Evolutionary conservation across 2,113 vertebrate species (phyloP), one percentile per base, ranked within the genome.

Genomic region (Psophia crepitans): DNA sequence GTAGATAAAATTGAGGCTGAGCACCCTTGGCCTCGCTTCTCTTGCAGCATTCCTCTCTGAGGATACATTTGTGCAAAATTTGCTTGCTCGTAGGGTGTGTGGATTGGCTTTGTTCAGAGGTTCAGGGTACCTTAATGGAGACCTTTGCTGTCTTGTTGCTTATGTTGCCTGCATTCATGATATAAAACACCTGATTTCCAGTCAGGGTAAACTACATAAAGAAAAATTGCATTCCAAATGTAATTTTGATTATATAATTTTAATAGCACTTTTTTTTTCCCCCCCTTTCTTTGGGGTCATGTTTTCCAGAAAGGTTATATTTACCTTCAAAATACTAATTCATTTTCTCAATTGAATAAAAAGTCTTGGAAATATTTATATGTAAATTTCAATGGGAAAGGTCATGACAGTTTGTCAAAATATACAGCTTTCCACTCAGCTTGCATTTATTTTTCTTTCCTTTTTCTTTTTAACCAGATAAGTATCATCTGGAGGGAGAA

Each of bases 331-430:
- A 93, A 95, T 53, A 22, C 56, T 43, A 77, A 80, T 90, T 84
- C 12, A 32, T 85, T 96, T 87, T 58, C 35, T 48, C 35, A 82
- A 48, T 44, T 51, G 46, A 68, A 71, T 78, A 33, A 68, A 63
- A 84, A 46, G 8, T 18, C 53, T 80, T 68, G 28, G 64, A 71
- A 95, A 83, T 6, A 39, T 84, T 90, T 80, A 32, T 66, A 63
- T 73, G 64, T 39, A 87, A 85, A 93, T 93, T 90, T 86, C 37
- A 92, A 9, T 91, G 54, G 64, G 71, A 95, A 94, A 93, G 90
- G 87, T 95, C 93, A 80, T 43, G 65, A 51, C 19, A 70, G 26
- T 56, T 84, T 91, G 69, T 91, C 75, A 95, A 90, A 90, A 41
- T 51, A 46, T 11, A 26, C 37, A 87, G 48, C 30, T 22, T n/a